These are phyloP conservation scores for Zoanthus gigantus DNA, from an alignment of 92 coral and sea anemone species.

Conservation along the genomic window DNA sequence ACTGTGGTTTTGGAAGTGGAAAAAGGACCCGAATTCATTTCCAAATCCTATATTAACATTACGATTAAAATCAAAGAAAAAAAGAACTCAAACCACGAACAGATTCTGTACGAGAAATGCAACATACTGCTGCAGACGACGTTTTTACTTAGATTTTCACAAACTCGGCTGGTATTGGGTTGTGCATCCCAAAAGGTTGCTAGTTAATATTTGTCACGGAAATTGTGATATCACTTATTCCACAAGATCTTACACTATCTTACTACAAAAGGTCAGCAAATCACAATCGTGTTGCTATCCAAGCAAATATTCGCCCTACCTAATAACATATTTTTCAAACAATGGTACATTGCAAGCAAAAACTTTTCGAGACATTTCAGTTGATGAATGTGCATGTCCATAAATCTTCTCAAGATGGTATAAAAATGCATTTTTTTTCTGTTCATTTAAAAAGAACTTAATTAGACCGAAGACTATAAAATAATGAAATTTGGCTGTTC, in stretches of 20 bases:
- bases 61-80: neutral
- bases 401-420: no score
- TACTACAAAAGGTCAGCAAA: neutral
- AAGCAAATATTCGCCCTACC: neutral
- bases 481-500: no score
- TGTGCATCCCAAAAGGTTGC: neutral
- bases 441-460: no score
- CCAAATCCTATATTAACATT: neutral
- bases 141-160: slow-evolving; percentile 5
- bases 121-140: slow-evolving; percentile 3
- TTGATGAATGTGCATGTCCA: slow-evolving; percentile 31
- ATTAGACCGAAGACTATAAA: no score
- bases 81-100: neutral
- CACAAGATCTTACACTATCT: neutral
- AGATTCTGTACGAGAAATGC: slow-evolving; percentile 16
- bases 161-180: slow-evolving; percentile 30
- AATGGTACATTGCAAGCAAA: neutral
- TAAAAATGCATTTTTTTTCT: no score
- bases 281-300: slow-evolving; percentile 27
- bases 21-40: neutral
- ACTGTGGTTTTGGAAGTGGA: slow-evolving; percentile 39
- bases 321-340: neutral
- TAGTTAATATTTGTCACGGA: slow-evolving; percentile 6
- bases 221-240: neutral
- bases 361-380: slow-evolving; percentile 16